Base-by-base conservation (phyloP, 2,888 invertebrate genomes). In the Spodoptera exigua region DNA sequence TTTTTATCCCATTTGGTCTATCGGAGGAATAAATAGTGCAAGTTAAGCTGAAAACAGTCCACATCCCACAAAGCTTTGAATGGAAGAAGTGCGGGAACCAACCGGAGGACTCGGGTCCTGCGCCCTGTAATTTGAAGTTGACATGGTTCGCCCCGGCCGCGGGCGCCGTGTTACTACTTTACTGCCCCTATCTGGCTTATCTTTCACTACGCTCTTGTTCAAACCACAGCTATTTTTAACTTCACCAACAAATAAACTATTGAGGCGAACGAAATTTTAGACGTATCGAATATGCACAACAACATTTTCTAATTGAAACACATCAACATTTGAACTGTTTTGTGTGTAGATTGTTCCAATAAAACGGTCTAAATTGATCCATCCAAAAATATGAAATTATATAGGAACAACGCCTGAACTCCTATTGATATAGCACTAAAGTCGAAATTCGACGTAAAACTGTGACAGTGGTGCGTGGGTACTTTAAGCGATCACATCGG, bases 51-150 rank as follows among this genome's bases (percentile, higher is more conserved):
- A 83, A 86, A 86, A 85, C 82, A 84, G 80, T 76, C 81, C 78
- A 79, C 78, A 82, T 78, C 65, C 78, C 77, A 83, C 89, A 88
- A 89, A 88, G 89, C 87, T 89, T 89, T 87, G 86, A 84, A 82
- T 81, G 67, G 83, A 85, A 88, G 76, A 51, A 70, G 70, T 68
- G 77, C 83, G 78, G 73, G 77, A 70, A 72, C 74, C 81, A 80
- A 83, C 78, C 78, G 65, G 70, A 18, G 61, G 62, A 80, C 75
- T 67, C 80, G 80, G 81, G 79, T 83, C 70, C 74, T 54, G 80
- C 68, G 78, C 84, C 85, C 87, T 90, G 87, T 90, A 89, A 90
- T 90, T 90, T 89, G 75, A 75, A 86, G 86, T 86, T 85, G 83
- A 85, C 85, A 81, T 82, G 77, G 80, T 77, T 78, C 63, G 67